Evolutionary conservation across 2,888 invertebrate species (phyloP), one percentile per base, ranked within the genome.

Genomic region (Drosophila imparisetae): DNA sequence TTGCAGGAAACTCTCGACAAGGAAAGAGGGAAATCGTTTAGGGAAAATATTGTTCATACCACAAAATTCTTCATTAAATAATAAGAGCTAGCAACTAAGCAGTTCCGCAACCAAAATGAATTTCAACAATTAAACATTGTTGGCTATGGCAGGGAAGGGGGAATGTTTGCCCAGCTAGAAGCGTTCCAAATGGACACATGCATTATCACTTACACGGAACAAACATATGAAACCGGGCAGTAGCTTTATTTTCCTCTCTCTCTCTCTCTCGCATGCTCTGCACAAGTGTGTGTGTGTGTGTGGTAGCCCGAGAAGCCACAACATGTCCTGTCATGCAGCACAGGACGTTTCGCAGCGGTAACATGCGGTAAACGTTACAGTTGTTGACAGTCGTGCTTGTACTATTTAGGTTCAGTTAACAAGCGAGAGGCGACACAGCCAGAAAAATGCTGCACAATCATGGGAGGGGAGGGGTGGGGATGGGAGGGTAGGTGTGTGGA

Each of bases 361-460:
- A 80, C 86, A 90, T 90, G 86, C 89, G 90, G 86, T 86, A 90
- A 89, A 75, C 89, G 86, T 86, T 90, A 75, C 86, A 90, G 89
- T 86, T 86, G 86, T 89, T 86, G 86, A 86, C 86, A 86, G 89
- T 75, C 86, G 69, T 84, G 86, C 86, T 89, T 86, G 84, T 81
- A 73, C 89, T 90, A 89, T 86, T 90, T 89, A 86, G 89, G 86
- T 90, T 89, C 86, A 86, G 89, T 89, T 89, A 86, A 86, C 86
- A 86, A 75, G 88, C 68, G 70, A 82, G 64, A 66, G 66, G 62
- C 78, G 62, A 72, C 81, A 57, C 24, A 65, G 81, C 81, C 78
- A 80, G 81, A 80, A 78, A 78, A 78, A 77, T 59, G 36, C 18
- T 18, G 11, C n/a, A n/a, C 34, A 15, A 4, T 21, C 18, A 15